Evolutionary conservation across 1,140 invertebrate genomes (phyloP), one percentile per base, ranked within the genome.

Genomic region (Agrypnia vestita): DNA sequence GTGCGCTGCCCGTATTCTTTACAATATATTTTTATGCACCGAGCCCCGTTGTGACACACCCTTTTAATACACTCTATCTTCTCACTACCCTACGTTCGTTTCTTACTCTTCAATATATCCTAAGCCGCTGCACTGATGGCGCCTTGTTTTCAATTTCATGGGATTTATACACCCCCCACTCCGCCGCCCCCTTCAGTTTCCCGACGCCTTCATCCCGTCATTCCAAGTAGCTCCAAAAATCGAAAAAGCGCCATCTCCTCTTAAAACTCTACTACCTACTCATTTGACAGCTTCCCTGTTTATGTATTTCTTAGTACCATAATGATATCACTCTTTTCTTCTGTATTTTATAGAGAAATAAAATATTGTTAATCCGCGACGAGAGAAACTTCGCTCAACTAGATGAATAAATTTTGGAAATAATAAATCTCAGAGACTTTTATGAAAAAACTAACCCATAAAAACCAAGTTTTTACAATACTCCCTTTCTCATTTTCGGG

Each of bases 111-210:
- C 73, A 76, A 74, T 53, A 78, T 55, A 17, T 12, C 47, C n/a
- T 82, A 71, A 82, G 73, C 80, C 56, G 25, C 35, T 46, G 44
- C 59, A 64, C 75, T 78, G 76, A 82, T 82, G 81, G 77, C 61
- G 78, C 55, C 81, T 82, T 82, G 81, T 80, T 82, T 82, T 82
- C 81, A 82, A 82, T 82, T 82, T 82, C 81, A 80, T 82, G 81
- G 81, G 81, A 82, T 82, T 82, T 82, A 80, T 80, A 69, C 74
- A 73, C 77, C 19, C 72, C 44, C 76, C 55, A 15, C 17, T 17
- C 72, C 44, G 21, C 76, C 59, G 15, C 64, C 15, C 49, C 47
- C 25, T 67, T 67, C 75, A 64, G 47, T 21, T 64, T 51, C 55
- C 44, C 47, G 12, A 15, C 64, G 15, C 61, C 78, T 43, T 47